These are phyloP conservation scores for Grus americana DNA, from an alignment of 2,113 vertebrate genomes.

Conservation along the genomic window DNA sequence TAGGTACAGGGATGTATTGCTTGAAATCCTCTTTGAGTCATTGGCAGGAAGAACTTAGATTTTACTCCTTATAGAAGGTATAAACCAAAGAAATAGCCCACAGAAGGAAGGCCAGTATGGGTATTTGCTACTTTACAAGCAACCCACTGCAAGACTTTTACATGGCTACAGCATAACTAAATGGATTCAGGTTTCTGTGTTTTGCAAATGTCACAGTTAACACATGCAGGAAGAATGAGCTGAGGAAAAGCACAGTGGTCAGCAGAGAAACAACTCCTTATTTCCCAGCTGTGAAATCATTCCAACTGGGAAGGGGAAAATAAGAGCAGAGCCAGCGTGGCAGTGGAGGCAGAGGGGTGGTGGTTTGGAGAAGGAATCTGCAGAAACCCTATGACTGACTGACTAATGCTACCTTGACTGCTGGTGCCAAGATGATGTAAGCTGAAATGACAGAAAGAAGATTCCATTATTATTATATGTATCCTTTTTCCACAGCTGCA, in stretches of 20 bases:
- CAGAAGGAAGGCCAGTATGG: not conserved
- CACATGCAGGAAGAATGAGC: not conserved
- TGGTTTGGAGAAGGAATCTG: not conserved
- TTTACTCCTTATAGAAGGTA: not conserved
- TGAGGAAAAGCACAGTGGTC: not conserved
- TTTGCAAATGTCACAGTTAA: slow-evolving; percentile 14
- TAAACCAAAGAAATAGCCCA: not conserved
- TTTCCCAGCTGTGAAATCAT: slow-evolving; percentile 20
- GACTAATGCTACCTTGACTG: slow-evolving; percentile 51
- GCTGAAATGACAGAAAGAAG: slow-evolving; percentile 44
- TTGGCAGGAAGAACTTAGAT: not conserved
- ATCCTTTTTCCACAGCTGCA: slow-evolving; percentile 59
- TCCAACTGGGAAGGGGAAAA: not conserved
- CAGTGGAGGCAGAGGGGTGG: not conserved
- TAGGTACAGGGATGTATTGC: not conserved
- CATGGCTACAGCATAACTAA: not conserved
- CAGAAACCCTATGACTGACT: not conserved
- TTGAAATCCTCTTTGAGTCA: not conserved
- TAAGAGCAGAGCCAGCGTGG: not conserved
- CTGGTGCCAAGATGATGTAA: slow-evolving; percentile 57
- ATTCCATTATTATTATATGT: slow-evolving; percentile 61
- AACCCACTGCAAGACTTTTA: not conserved
- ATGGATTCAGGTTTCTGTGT: slow-evolving; percentile 1
- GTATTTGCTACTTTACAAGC: not conserved
- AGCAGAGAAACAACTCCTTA: slow-evolving; percentile 3